These are phyloP conservation scores for Rosalia funebris DNA, from an alignment of 2,888 invertebrate species.

Conservation along the genomic window DNA sequence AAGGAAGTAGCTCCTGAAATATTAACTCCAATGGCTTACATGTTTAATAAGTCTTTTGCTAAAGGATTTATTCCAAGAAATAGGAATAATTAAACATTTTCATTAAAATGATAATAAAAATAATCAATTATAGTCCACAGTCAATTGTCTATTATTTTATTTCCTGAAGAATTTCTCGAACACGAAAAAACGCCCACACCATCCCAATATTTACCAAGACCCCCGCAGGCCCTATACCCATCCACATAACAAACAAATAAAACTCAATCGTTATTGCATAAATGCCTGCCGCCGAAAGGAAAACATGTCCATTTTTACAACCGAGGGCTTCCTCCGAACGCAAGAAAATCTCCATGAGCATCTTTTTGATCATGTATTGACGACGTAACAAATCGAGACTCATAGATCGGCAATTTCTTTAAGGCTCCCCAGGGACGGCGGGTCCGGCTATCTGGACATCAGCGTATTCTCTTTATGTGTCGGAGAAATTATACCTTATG, in stretches of 20 bases:
- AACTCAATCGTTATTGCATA: slow-evolving; percentile 2
- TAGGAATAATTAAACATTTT: too few species aligned
- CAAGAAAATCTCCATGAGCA: slow-evolving; percentile 39
- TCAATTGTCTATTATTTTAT: too few species aligned
- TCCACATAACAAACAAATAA: slow-evolving; percentile 4
- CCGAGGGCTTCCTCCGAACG: slow-evolving; percentile 8
- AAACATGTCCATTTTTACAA: slow-evolving; percentile 12
- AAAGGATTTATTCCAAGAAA: too few species aligned
- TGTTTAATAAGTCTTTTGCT: too few species aligned
- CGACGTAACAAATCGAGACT: slow-evolving; percentile 62
- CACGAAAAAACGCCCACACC: neutral
- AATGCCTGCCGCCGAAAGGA: neutral
- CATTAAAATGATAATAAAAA: too few species aligned
- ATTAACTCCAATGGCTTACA: too few species aligned
- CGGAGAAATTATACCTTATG: slow-evolving; percentile 64
- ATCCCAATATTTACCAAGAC: neutral
- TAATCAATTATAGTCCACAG: too few species aligned
- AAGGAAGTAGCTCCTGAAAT: too few species aligned
- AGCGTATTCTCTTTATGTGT: slow-evolving; percentile 65
- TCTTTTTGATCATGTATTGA: slow-evolving; percentile 47
- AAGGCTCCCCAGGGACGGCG: slow-evolving; percentile 60
- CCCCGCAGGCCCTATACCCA: slow-evolving; percentile 1
- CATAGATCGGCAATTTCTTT: slow-evolving; percentile 66
- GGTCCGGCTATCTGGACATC: slow-evolving; percentile 60
- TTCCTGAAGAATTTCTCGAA: neutral